Evolutionary conservation across 2,888 invertebrate genomes (phyloP), one percentile per base, ranked within the genome.

Genomic region (Cecidostiba fungosa): DNA sequence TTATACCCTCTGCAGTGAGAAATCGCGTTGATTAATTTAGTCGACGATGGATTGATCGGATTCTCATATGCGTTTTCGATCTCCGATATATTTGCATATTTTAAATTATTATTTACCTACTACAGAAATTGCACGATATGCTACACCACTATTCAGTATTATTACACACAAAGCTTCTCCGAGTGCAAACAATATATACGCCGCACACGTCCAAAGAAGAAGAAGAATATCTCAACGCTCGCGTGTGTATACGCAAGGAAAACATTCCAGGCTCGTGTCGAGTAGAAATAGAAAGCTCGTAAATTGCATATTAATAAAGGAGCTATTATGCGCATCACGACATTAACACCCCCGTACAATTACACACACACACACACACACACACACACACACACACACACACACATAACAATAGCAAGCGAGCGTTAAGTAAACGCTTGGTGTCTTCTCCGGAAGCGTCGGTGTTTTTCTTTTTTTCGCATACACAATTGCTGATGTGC

Each of bases 281-380:
- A 19, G 5, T 14, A 29, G 29, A 66, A 19, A 59, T 50, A 39
- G 59, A 81, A 74, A 74, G 50, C 72, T 39, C 47, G 32, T 76
- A 77, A 82, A 82, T 59, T 70, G 47, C 83, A 36, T 73, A 78
- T 73, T 73, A 78, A 80, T 1, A 14, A 54, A 19, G 70, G 14
- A 16, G 39, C 43, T 19, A n/a, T n/a, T n/a, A n/a, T n/a, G 54
- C n/a, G 70, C 70, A 10, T 43, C 47, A 5, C 23, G 54, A 54
- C n/a, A 62, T 59, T 80, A 26, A 81, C 39, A 73, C 73, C 43
- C n/a, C 26, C 43, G 74, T 47, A 74, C 81, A 81, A 73, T 81
- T 81, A 81, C 81, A 66, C 66, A 74, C 66, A 74, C 81, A 66
- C 62, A 74, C 62, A 66, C 74, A 74, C 47, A 54, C 62, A 66